Conservation (phyloP, 92 coral and sea anemone genomes). For the Phenganax marumi region DNA sequence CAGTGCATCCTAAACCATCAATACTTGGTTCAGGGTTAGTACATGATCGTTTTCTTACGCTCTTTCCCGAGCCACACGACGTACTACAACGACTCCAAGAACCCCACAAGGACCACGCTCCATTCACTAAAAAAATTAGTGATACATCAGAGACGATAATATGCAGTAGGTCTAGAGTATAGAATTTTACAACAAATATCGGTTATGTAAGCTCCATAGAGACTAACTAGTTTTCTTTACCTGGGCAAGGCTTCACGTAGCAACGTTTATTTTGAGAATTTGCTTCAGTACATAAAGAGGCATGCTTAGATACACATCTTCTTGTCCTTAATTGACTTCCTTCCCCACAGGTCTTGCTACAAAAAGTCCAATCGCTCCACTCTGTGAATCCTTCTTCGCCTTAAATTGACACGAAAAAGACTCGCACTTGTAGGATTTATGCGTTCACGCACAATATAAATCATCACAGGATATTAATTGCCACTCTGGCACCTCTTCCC, state of each 20-base stretch:
- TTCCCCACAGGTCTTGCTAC: slow-evolving; percentile 27
- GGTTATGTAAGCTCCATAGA: neutral
- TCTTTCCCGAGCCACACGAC: slow-evolving; percentile 24
- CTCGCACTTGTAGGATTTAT: neutral
- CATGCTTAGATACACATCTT: neutral
- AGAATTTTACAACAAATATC: too few species aligned
- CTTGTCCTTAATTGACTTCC: slow-evolving; percentile 4
- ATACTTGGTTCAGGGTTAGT: neutral
- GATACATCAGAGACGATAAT: neutral
- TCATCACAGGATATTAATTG: too few species aligned
- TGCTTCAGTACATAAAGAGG: neutral
- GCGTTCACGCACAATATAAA: neutral
- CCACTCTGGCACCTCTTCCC: too few species aligned
- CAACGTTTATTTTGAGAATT: neutral
- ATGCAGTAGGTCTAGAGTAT: too few species aligned
- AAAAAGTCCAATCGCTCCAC: slow-evolving; percentile 44
- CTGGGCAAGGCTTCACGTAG: neutral
- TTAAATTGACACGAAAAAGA: neutral
- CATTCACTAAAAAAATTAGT: slow-evolving; percentile 21
- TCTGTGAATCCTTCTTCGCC: slow-evolving; percentile 29
- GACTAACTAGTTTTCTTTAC: neutral
- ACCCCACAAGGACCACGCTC: slow-evolving; percentile 25
- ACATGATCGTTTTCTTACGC: slow-evolving; percentile 14
- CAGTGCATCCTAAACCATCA: slow-evolving; percentile 26
- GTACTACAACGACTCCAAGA: slow-evolving; percentile 30